A percentile compares a stretch with the other conserved stretches of the same genome.
phyloP scores from a whole-genome alignment of 2,797 vertebrate genomes.

The Psittacula echo region DNA sequence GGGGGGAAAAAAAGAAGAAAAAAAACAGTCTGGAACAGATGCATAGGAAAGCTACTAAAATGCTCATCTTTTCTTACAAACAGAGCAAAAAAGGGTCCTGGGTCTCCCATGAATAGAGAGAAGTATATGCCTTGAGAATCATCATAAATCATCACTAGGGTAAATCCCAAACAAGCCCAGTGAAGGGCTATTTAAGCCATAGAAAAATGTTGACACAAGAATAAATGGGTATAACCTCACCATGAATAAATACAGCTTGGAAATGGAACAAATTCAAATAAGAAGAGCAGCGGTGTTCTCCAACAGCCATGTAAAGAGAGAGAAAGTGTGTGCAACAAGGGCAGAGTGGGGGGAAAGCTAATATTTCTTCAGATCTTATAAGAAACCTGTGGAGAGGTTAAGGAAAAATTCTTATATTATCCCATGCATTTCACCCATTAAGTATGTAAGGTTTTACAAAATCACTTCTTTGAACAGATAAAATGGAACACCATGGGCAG shows the following conservation, averaged over 20 bases:
- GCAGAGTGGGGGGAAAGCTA: neutral
- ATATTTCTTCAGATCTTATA: constrained; percentile 34
- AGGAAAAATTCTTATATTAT: neutral
- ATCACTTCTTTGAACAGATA: neutral
- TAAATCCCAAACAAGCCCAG: constrained; percentile 30
- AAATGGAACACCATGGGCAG: neutral
- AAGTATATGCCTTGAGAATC: constrained; percentile 8
- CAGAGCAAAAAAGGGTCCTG: neutral
- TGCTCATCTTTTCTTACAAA: neutral
- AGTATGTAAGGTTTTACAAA: neutral
- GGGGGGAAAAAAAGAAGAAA: neutral
- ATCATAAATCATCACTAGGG: constrained; percentile 14
- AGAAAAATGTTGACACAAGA: constrained; percentile 63
- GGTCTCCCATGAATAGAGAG: neutral
- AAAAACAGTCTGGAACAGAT: neutral
- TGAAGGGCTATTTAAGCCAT: constrained; percentile 51
- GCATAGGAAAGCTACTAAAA: neutral
- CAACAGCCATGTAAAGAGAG: neutral
- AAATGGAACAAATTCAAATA: constrained; percentile 55
- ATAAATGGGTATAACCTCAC: constrained; percentile 53
- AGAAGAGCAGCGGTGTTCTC: constrained; percentile 37
- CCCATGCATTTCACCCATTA: neutral
- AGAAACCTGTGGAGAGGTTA: neutral
- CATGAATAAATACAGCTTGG: constrained; percentile 52
- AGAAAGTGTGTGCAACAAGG: neutral